Evolutionary conservation across 92 coral and sea anemone species (phyloP).

Genomic region (Isaurus tuberculatus): DNA sequence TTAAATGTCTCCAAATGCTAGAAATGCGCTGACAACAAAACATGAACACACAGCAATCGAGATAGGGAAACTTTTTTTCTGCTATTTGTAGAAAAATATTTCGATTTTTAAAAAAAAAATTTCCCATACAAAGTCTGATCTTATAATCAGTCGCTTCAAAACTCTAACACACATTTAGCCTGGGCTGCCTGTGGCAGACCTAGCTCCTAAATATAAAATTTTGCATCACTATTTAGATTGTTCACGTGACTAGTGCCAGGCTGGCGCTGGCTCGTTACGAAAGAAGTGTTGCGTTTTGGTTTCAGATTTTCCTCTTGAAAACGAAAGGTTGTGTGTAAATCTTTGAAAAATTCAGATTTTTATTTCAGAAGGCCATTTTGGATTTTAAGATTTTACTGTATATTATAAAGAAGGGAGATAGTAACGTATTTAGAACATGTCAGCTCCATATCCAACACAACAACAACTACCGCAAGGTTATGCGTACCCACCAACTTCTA

Average conservation of each 20-base stretch:
- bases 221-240: neutral
- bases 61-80: too few relatives aligned
- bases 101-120: too few relatives aligned
- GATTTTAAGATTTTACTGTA: neutral
- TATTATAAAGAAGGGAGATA: too few relatives aligned
- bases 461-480: slow-evolving; percentile 6
- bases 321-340: neutral
- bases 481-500: neutral
- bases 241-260: slow-evolving; percentile 26
- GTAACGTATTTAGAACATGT: slow-evolving; percentile 1
- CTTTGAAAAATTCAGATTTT: neutral
- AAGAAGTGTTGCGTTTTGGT: neutral
- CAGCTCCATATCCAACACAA: slow-evolving; percentile 34
- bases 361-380: neutral
- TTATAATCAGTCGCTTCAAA: too few relatives aligned
- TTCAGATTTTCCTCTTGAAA: neutral
- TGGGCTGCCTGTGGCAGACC: neutral
- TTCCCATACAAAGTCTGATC: too few relatives aligned
- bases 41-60: too few relatives aligned
- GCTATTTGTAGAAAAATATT: too few relatives aligned
- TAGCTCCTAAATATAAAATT: neutral
- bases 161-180: neutral
- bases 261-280: neutral
- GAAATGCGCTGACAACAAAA: too few relatives aligned
- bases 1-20: too few relatives aligned